Percentiles rank a stretch among this genome's conserved stretches.
Conservation (phyloP, 1,140 invertebrate species). For the Bombus pyrosoma region DNA sequence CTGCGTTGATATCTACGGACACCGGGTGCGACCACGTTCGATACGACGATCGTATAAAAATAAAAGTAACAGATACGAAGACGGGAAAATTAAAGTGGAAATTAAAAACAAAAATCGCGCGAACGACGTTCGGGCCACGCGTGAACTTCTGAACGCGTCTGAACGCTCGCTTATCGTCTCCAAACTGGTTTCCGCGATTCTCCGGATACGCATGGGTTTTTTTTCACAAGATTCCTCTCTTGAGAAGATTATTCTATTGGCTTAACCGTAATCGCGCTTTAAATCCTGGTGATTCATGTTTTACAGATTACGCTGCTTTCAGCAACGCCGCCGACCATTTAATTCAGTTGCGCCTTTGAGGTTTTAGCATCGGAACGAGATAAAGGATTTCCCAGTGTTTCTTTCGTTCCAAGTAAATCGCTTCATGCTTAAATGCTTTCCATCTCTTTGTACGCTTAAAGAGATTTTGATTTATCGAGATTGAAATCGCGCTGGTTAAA, state of each 20-base stretch:
- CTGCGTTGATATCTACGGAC: background rate
- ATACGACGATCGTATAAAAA: no score
- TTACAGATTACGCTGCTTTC: background rate
- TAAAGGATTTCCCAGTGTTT: background rate
- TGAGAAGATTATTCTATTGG: constrained; percentile 29
- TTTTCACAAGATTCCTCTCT: background rate
- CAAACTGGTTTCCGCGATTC: background rate
- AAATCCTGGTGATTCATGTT: constrained; percentile 30
- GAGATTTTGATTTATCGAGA: background rate
- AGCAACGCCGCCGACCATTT: background rate
- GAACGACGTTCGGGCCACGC: no score
- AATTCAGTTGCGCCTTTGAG: constrained; percentile 1
- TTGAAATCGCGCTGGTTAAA: background rate
- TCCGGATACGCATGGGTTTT: background rate
- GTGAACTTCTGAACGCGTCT: background rate
- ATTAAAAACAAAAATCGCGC: no score
- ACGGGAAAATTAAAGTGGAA: fast-evolving
- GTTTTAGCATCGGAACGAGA: background rate
- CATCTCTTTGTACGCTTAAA: background rate
- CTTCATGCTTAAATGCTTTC: background rate
- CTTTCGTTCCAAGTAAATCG: background rate
- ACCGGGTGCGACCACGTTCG: background rate
- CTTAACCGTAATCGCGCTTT: constrained; percentile 31
- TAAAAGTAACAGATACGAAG: background rate
- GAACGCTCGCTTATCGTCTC: background rate